Evolutionary conservation across 2,888 invertebrate genomes (phyloP), one percentile per base, ranked within the genome.

Genomic region (Chorisops tibialis): DNA sequence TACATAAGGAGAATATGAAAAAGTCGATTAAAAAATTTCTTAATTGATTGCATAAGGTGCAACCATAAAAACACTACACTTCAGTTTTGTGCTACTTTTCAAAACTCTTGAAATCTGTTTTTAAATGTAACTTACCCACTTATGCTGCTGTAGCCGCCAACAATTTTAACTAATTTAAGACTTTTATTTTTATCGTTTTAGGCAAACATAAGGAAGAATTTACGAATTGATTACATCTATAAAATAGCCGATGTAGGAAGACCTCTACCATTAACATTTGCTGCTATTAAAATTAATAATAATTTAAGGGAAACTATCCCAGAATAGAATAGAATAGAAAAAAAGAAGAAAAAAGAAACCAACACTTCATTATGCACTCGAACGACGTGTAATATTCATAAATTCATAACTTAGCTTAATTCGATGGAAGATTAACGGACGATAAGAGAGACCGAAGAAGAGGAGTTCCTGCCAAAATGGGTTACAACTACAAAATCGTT

Each of bases 401-500:
- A 51, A 43, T 56, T 56, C 43, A 56, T 45, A 50, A 21, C 35
- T 56, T 16, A 56, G 43, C 43, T 56, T 56, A 45, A 43, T 59
- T 59, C 49, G 48, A 59, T 59, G 59, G 59, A 59, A 48, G 48
- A 59, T 16, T 59, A 59, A 59, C 59, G 59, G 56, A 35, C 35
- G 43, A 43, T 30, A 16, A 14, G 51, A 14, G 39, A 18, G 39
- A n/a, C 11, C 56, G 56, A 45, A 43, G 56, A 43, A 30, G 56
- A 43, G 56, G 56, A 56, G 56, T 30, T 45, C 24, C 45, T 43
- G 24, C 56, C 56, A 56, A 74, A 72, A 74, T 75, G 74, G 72
- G 74, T 73, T 72, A 74, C 73, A 74, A 73, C 73, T 75, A 74
- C 73, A 75, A 71, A 71, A 70, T 73, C 72, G 71, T 74, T 74